Conservation (phyloP, 2,888 invertebrate genomes). For the Tenthredo notha region DNA sequence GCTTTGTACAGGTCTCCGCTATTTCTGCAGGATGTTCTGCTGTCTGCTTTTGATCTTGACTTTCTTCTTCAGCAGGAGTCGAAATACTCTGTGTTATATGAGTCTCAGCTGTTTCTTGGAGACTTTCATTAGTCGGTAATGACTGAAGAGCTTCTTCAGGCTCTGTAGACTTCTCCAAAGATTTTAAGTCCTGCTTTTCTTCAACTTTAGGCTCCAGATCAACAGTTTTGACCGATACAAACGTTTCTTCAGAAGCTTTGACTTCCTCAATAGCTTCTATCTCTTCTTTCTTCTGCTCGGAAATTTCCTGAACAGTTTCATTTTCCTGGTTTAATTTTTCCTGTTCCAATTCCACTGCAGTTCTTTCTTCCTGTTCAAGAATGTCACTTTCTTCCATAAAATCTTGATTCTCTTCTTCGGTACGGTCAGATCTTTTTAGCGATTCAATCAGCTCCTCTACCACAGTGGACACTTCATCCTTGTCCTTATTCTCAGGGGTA, state of each 20-base stretch:
- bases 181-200: constrained; percentile 74
- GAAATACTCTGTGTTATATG: constrained; percentile 39
- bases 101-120: constrained; percentile 77
- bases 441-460: constrained; percentile 35
- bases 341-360: not conserved
- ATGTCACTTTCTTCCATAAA: constrained; percentile 8
- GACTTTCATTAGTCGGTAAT: constrained; percentile 78
- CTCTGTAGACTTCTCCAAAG: constrained; percentile 56
- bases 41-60: not conserved
- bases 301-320: constrained; percentile 39
- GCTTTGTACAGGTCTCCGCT: constrained; percentile 53
- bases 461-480: constrained; percentile 43
- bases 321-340: not conserved
- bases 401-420: not conserved
- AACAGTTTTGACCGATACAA: constrained; percentile 1
- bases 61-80: not conserved
- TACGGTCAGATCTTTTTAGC: constrained; percentile 17
- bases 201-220: constrained; percentile 68
- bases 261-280: constrained; percentile 11
- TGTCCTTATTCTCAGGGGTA: constrained; percentile 56
- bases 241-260: constrained; percentile 48
- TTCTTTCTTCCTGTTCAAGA: not conserved
- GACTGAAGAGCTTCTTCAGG: constrained; percentile 67
- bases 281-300: not conserved
- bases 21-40: not conserved